Conservation (phyloP, 2,888 invertebrate species). For the Lacanobia oleracea region DNA sequence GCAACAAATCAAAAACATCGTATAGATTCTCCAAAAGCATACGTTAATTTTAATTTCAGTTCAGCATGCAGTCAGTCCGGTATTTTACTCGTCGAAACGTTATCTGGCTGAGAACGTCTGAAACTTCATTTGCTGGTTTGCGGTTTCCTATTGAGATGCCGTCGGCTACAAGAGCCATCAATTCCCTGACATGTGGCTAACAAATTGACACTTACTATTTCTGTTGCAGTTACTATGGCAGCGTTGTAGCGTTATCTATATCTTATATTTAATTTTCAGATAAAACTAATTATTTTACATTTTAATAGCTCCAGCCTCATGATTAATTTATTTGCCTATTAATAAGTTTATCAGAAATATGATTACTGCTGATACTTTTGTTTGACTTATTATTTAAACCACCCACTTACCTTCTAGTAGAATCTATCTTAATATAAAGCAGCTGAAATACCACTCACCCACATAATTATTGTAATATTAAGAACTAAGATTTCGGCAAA, state of each 20-base stretch:
- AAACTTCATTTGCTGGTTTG: conserved; percentile 56
- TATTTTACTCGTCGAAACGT: conserved; percentile 24
- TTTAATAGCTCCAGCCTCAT: neutral
- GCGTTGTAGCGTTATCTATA: neutral
- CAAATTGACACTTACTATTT: conserved; percentile 35
- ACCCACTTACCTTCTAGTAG: neutral
- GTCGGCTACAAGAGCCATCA: conserved; percentile 48
- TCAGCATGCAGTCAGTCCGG: neutral
- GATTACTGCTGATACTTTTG: neutral
- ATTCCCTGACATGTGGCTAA: conserved; percentile 28
- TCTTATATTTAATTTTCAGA: neutral
- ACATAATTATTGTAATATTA: neutral
- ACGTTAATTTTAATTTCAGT: conserved; percentile 6
- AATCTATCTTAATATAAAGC: neutral
- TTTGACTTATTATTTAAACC: conserved; percentile 6
- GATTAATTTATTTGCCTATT: neutral
- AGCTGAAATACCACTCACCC: neutral
- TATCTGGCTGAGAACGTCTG: conserved; percentile 26
- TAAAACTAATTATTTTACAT: neutral
- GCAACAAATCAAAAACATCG: neutral
- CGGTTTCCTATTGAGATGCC: conserved; percentile 53
- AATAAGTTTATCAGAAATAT: neutral
- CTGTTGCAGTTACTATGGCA: neutral
- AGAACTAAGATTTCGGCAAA: neutral
- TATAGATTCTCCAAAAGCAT: neutral